Conservation (phyloP, 2,797 vertebrate species). For the Sarcoramphus papa region DNA sequence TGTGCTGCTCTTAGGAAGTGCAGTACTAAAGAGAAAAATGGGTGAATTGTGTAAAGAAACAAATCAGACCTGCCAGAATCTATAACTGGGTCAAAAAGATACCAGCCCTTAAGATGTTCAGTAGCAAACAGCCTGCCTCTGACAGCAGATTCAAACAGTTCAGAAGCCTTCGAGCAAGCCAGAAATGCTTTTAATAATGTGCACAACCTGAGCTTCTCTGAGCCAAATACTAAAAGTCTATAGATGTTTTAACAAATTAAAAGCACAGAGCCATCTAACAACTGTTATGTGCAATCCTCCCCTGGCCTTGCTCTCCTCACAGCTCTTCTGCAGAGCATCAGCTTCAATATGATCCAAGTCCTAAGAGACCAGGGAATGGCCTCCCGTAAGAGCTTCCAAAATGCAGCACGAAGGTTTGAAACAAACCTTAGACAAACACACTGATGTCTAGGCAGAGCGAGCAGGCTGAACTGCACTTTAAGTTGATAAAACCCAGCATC, state of each 20-base stretch:
- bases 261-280: background rate
- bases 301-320: background rate
- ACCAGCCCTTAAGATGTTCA: background rate
- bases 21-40: background rate
- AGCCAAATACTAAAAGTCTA: background rate
- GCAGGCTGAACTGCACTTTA: background rate
- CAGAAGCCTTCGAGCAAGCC: background rate
- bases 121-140: background rate
- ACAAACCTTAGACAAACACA: background rate
- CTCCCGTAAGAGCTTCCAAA: background rate
- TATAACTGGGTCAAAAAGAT: background rate
- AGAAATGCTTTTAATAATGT: background rate
- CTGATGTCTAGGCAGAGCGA: background rate
- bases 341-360: background rate
- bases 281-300: rapidly evolving
- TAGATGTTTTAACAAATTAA: background rate
- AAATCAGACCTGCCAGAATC: background rate
- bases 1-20: background rate
- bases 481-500: background rate
- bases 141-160: background rate
- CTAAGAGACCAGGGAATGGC: background rate
- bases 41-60: background rate
- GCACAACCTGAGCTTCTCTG: background rate
- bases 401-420: background rate
- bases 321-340: background rate